Conservation (phyloP, 30 jellyfish, hydroid and myxozoan species). For the Aurelia aurita region DNA sequence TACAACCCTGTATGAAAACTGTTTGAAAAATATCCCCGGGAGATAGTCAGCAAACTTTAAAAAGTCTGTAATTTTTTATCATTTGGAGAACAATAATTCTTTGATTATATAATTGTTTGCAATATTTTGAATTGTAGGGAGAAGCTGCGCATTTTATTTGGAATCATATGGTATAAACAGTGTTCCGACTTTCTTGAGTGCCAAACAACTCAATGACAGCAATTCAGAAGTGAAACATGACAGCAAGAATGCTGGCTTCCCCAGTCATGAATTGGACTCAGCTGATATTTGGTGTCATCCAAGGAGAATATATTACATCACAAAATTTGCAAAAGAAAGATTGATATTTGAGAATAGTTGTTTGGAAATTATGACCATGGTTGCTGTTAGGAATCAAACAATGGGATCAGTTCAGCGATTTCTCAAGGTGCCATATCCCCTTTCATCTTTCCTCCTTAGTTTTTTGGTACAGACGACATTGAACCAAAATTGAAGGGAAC, state of each 20-base stretch:
- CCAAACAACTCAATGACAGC: constrained; percentile 1
- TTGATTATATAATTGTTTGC: neutral
- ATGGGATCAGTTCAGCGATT: constrained; percentile 3
- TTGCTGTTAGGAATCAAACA: neutral
- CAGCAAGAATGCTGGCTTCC: neutral
- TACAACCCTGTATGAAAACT: too few species aligned
- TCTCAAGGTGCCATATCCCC: too few species aligned
- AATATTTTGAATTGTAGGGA: neutral
- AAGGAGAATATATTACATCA: constrained; percentile 34
- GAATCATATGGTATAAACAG: constrained; percentile 2
- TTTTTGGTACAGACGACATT: too few species aligned
- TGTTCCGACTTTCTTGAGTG: neutral
- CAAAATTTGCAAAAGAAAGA: constrained; percentile 35
- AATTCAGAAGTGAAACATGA: neutral
- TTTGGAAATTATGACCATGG: constrained; percentile 3
- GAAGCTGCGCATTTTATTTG: constrained; percentile 3
- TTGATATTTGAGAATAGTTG: constrained; percentile 35
- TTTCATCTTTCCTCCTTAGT: too few species aligned
- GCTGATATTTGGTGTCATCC: constrained; percentile 30
- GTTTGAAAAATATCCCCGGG: too few species aligned
- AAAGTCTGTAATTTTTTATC: too few species aligned
- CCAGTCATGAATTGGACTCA: neutral
- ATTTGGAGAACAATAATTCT: too few species aligned
- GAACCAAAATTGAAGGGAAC: too few species aligned
- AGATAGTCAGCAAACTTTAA: too few species aligned